Evolutionary conservation across 2,797 vertebrate genomes (phyloP), one percentile per base, ranked within the genome.

Genomic region (Myoxocephalus aenaeus): DNA sequence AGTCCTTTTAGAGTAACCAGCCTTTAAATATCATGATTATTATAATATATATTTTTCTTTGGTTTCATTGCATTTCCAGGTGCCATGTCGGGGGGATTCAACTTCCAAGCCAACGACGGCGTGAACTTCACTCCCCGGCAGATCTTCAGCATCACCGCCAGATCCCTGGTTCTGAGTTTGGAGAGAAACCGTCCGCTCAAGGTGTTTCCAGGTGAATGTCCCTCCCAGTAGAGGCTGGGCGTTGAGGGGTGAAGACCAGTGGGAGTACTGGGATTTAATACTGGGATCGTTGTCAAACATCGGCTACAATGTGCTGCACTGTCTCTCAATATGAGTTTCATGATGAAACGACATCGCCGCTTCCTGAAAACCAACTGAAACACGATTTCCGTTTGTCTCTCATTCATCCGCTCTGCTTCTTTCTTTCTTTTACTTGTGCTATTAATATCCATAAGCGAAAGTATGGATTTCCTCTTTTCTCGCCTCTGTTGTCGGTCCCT

Each of bases 51-150:
- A 18, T 20, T 18, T 48, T 18, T 11, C 1, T 38, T 32, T 32
- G 40, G 3, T 62, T 36, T n/a, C 1, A 40, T 58, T 22, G 48
- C n/a, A 29, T 78, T 65, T 81, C 29, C 70, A 95, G 98, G 97
- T 66, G 88, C 96, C 65, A 95, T 95, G 94, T 96, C 96, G 66
- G 97, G 97, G 90, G 96, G 96, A 27, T 99, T 98, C 90, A 97
- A 71, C 91, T 98, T 98, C 86, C 97, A 98, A 87, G 96, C 97
- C 58, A 98, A 96, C 18, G 97, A 99, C 34, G 96, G 97, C 50
- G 90, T 96, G 85, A 98, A 98, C 91, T 97, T 96, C 80, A 93
- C 95, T 82, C 96, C 97, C 51, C 83, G 81, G 38, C 96, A 98
- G 85, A 97, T 97, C 91, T 98, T 98, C 90, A 97, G 95, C 83